Percentiles rank a stretch among this genome's conserved stretches.
Evolutionary conservation across 2,888 invertebrate genomes (phyloP).

Genomic region (Lypha dubia): DNA sequence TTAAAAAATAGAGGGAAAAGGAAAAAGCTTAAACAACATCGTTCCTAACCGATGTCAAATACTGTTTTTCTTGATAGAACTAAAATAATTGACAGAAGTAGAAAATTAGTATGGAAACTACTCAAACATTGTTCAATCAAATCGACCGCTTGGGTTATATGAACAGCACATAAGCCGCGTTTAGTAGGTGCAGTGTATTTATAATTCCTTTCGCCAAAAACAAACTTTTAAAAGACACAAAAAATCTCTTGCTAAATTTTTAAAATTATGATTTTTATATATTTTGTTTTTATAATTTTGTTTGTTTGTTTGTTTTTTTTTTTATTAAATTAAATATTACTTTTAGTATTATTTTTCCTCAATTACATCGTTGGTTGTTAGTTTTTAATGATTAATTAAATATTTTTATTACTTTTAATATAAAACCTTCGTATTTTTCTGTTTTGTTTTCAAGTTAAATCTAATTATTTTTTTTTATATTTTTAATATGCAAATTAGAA

Average conservation of each 20-base stretch:
- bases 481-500: conserved; percentile 57
- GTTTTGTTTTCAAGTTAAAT: conserved; percentile 22
- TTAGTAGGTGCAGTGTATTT: no score
- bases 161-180: no score
- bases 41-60: no score
- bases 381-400: conserved; percentile 53
- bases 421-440: conserved; percentile 62
- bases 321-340: conserved; percentile 67
- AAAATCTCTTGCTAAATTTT: conserved; percentile 29
- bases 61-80: no score
- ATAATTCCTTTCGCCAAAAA: neutral
- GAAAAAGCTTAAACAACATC: no score
- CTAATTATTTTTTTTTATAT: conserved; percentile 38
- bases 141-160: no score
- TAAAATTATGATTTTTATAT: conserved; percentile 68
- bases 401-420: conserved; percentile 45
- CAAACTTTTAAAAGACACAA: neutral
- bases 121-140: no score
- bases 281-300: conserved; percentile 55
- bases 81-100: no score
- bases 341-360: conserved; percentile 60
- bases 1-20: no score
- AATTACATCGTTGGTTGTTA: conserved; percentile 71
- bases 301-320: conserved; percentile 35
- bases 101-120: no score